Base-by-base conservation (phyloP, 2,797 vertebrate genomes). In the Macropodus opercularis region DNA sequence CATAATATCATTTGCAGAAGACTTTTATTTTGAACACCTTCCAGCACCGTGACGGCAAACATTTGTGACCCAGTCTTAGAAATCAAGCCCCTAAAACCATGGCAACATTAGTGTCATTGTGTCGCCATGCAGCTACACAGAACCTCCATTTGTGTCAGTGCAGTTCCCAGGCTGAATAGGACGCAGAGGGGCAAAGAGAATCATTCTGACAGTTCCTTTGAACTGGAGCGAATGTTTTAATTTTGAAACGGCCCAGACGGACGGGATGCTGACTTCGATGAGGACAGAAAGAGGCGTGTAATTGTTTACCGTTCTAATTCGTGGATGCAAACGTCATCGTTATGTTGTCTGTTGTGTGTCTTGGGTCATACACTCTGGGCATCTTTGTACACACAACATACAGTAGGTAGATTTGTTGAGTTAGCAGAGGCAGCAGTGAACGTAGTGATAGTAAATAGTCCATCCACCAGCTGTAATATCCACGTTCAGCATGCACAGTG, bases 141-240 rank as follows among this genome's bases (percentile, higher is more conserved):
- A 65, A 38, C 38, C 56, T 65, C 32, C 31, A 29, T 72, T 72
- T 58, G 75, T 70, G 69, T 65, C 71, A 26, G 50, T 21, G 23
- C 15, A 12, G 49, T 56, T 64, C 65, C 42, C 17, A 6, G 58
- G 47, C 66, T 58, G 75, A 62, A 58, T 27, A 5, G 63, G 68
- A 46, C 36, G 72, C 35, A 12, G 48, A 10, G 54, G 43, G 49
- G 51, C 44, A 55, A 41, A 68, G 32, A 56, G 62, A 81, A 74
- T 84, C 80, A 56, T 55, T 73, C 62, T 76, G 80, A 86, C 74
- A 77, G 68, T 42, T 81, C 62, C 69, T 69, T 64, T 63, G 63
- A 63, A 51, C 63, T 21, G 63, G 44, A 65, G 69, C 39, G 46
- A 65, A 75, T 46, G 65, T 77, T 84, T 79, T 80, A 75, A 77